A percentile compares a stretch with the other conserved stretches of the same genome.
These are phyloP conservation scores for Reticulitermes lucifugus DNA, from an alignment of 2,888 invertebrate genomes.

Conservation along the genomic window DNA sequence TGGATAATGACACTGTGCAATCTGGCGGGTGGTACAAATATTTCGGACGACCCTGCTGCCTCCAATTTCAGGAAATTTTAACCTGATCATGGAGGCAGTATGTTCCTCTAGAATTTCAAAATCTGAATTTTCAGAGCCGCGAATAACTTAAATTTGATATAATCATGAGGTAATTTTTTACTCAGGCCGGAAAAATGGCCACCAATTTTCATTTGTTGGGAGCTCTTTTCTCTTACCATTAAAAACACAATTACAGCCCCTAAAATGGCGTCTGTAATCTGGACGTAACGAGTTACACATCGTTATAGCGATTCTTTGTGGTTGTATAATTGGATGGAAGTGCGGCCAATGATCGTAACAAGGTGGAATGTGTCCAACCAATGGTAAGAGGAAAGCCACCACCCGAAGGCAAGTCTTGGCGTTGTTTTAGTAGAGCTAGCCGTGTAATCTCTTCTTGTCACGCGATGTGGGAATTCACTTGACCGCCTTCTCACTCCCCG, in stretches of 20 bases:
- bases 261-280: slow-evolving; percentile 7
- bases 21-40: too few species aligned
- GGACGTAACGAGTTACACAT: slow-evolving; percentile 8
- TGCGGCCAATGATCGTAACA: slow-evolving; percentile 19
- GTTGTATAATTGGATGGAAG: slow-evolving; percentile 31
- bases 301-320: slow-evolving; percentile 14
- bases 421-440: slow-evolving; percentile 18
- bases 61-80: too few species aligned
- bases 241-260: neutral
- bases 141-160: too few species aligned
- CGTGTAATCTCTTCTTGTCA: slow-evolving; percentile 28
- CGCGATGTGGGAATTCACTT: slow-evolving; percentile 22
- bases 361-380: slow-evolving; percentile 30
- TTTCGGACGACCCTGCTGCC: too few species aligned
- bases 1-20: too few species aligned
- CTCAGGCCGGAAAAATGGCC: too few species aligned
- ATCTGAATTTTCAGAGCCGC: too few species aligned
- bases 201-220: neutral
- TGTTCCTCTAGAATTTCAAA: too few species aligned
- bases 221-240: neutral
- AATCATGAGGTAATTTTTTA: too few species aligned
- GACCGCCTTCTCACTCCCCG: neutral
- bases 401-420: slow-evolving; percentile 7
- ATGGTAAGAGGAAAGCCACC: slow-evolving; percentile 29
- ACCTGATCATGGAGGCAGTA: too few species aligned